Conservation (phyloP, 2,797 vertebrate genomes). For the Syncerus caffer region DNA sequence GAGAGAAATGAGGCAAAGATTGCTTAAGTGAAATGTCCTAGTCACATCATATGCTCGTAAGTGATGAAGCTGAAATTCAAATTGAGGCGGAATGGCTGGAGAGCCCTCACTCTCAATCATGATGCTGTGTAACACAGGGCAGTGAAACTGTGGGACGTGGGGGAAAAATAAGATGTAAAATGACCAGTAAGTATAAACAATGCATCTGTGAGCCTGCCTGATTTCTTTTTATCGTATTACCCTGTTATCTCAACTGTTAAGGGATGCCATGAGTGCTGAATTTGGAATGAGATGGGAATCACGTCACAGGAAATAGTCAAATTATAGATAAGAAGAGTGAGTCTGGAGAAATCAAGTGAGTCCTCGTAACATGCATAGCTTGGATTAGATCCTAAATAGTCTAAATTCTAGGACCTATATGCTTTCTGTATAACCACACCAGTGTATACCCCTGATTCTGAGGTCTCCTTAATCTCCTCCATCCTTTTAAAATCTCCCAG, state of each 20-base stretch:
- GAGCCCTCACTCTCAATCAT: not conserved
- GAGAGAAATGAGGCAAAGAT: not conserved
- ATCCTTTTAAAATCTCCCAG: not conserved
- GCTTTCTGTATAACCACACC: not conserved
- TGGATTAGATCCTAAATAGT: not conserved
- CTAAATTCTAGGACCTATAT: not conserved
- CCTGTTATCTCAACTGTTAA: not conserved
- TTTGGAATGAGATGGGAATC: not conserved
- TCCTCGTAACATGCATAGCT: not conserved
- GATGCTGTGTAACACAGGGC: not conserved
- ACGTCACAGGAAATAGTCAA: not conserved
- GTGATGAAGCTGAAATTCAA: not conserved
- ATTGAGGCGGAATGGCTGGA: not conserved
- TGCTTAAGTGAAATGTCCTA: not conserved
- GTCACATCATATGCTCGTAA: not conserved
- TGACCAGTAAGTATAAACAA: not conserved
- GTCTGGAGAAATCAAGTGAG: not conserved
- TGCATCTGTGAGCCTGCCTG: not conserved
- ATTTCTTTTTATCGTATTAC: not conserved
- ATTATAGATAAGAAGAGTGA: not conserved
- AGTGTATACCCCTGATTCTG: not conserved
- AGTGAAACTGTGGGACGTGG: not conserved
- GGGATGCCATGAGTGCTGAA: not conserved
- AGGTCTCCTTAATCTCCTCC: not conserved
- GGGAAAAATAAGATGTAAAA: not conserved